These are phyloP conservation scores for Clivina fossor DNA, from an alignment of 2,888 invertebrate genomes.

Conservation along the genomic window DNA sequence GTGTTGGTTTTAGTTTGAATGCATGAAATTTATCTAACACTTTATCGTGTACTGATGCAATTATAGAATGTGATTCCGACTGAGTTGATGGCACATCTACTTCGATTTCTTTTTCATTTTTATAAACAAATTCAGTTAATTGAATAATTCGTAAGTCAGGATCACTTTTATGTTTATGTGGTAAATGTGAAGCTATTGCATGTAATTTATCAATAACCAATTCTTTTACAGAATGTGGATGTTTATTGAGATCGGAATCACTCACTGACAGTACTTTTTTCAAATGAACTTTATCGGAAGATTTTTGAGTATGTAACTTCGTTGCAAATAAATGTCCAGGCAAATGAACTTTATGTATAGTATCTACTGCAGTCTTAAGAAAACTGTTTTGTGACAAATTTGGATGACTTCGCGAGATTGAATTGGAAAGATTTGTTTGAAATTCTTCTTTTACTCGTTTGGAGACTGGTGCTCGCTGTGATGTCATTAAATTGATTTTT, in stretches of 20 bases:
- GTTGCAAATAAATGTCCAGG: background rate
- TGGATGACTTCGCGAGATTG: constrained; percentile 17
- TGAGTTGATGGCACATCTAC: no score
- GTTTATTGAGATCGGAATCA: background rate
- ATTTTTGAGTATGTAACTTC: no score
- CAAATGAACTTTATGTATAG: constrained; percentile 21
- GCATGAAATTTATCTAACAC: constrained; percentile 16
- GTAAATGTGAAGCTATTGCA: no score
- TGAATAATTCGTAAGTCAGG: no score
- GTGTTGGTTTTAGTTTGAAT: constrained; percentile 3
- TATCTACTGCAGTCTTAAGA: constrained; percentile 3
- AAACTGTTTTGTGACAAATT: constrained; percentile 6
- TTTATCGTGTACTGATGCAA: background rate
- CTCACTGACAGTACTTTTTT: constrained; percentile 1
- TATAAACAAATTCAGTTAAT: no score
- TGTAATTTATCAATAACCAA: no score
- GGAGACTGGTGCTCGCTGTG: constrained; percentile 5
- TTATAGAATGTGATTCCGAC: no score
- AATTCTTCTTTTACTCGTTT: constrained; percentile 12
- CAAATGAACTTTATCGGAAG: background rate
- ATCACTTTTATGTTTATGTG: no score
- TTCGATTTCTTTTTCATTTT: no score
- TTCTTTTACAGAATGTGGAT: no score
- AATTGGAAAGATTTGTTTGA: constrained; percentile 5
- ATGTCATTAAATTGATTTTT: constrained; percentile 46